phyloP scores from a whole-genome alignment of 2,888 invertebrate genomes.

The Caenorhabditis drosophilae region DNA sequence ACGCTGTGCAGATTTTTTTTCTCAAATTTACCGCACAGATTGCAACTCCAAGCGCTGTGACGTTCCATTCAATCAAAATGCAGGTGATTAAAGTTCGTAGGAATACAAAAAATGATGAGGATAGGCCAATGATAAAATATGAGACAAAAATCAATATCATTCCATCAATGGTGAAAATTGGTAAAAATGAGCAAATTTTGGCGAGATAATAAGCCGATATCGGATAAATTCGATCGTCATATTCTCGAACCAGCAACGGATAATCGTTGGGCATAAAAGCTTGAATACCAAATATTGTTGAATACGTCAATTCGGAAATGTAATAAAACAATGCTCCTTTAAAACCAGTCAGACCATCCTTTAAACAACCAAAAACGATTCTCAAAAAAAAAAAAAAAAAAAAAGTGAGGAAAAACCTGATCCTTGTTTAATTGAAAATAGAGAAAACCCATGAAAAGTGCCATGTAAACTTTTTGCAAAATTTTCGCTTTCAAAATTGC shows the following conservation, averaged over 20 bases:
- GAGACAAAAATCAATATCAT: constrained; percentile 81
- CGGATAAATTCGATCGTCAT: constrained; percentile 87
- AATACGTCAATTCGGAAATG: constrained; percentile 89
- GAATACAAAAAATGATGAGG: constrained; percentile 21
- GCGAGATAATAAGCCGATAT: constrained; percentile 69
- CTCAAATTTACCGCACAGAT: constrained; percentile 29
- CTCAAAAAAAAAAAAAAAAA: no score
- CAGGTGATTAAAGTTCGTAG: constrained; percentile 48
- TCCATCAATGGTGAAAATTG: constrained; percentile 84
- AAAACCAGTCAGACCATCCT: constrained; percentile 92
- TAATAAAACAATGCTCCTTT: constrained; percentile 89
- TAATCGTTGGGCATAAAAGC: constrained; percentile 86
- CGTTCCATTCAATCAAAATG: constrained; percentile 58
- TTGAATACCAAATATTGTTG: constrained; percentile 87
- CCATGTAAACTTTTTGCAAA: constrained; percentile 61
- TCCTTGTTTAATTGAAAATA: constrained; percentile 76
- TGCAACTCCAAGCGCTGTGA: constrained; percentile 53
- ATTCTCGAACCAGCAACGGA: constrained; percentile 87
- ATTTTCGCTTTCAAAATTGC: constrained; percentile 55
- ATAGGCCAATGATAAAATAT: constrained; percentile 81
- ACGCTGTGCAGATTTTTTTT: no score
- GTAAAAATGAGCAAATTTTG: constrained; percentile 72
- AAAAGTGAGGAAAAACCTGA: no score
- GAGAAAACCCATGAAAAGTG: constrained; percentile 80
- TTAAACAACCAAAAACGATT: constrained; percentile 73